These are phyloP conservation scores for Ciconia stormi DNA, from an alignment of 2,113 vertebrate species.

Conservation along the genomic window DNA sequence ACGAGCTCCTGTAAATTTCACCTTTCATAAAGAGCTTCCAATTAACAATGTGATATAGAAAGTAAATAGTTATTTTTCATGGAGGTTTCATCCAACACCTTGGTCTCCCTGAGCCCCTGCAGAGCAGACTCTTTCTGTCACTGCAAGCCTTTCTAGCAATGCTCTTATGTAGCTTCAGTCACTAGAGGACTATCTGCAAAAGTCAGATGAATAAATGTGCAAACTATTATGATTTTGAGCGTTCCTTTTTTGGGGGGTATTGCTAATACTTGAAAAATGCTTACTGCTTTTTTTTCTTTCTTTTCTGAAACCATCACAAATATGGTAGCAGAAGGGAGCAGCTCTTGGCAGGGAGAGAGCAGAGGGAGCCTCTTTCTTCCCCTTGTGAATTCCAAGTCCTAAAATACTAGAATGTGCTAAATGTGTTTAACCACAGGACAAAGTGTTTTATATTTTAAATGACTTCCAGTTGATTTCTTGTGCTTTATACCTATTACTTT, in stretches of 20 bases:
- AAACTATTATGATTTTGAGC: neutral
- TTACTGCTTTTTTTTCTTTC: neutral
- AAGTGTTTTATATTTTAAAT: neutral
- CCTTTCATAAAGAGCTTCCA: neutral
- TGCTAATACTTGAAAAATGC: neutral
- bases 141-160: neutral
- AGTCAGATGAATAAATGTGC: neutral
- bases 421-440: neutral
- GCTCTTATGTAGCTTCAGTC: neutral
- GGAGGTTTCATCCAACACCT: neutral
- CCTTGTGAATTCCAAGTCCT: constrained; percentile 12
- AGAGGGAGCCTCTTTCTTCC: neutral
- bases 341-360: neutral
- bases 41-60: neutral
- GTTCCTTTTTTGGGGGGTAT: neutral
- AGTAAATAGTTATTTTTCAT: neutral
- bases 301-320: neutral
- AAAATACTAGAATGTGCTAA: constrained; percentile 44
- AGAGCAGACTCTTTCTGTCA: neutral
- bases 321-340: neutral
- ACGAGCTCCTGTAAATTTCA: neutral
- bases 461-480: neutral
- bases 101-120: neutral
- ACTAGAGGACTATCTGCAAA: neutral
- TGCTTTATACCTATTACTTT: neutral